Conservation (phyloP, 2,797 vertebrate genomes). For the Periparus ater region DNA sequence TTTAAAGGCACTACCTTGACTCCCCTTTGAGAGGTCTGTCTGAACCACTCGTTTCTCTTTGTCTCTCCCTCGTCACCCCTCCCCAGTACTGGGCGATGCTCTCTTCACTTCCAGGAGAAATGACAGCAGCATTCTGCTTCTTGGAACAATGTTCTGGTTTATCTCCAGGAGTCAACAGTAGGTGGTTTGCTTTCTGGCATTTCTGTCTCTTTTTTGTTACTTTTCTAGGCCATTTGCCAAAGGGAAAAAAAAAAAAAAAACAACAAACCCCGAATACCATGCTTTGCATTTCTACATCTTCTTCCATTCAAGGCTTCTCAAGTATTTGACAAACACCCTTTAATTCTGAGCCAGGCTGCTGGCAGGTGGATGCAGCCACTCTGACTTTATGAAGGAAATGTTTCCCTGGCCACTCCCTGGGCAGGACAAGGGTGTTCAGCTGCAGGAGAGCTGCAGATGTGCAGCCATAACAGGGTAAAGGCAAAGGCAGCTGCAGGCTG, state of each 20-base stretch:
- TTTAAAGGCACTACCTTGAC: slow-evolving; percentile 29
- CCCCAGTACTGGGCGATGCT: neutral
- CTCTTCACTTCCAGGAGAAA: slow-evolving; percentile 37
- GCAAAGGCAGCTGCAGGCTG: neutral
- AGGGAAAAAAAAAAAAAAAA: neutral
- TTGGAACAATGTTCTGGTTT: slow-evolving; percentile 49
- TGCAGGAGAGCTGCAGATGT: neutral
- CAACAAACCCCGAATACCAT: neutral
- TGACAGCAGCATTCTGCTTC: slow-evolving; percentile 40
- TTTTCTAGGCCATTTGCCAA: slow-evolving; percentile 46
- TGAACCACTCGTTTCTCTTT: neutral
- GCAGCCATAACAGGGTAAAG: neutral
- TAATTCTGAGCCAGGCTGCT: neutral
- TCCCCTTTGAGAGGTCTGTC: neutral
- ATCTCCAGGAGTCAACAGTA: slow-evolving; percentile 52
- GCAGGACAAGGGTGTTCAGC: neutral
- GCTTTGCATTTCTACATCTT: slow-evolving; percentile 12
- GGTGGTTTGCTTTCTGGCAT: slow-evolving; percentile 41
- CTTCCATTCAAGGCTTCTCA: neutral
- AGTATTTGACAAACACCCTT: neutral
- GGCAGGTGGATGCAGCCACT: neutral
- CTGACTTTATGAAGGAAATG: neutral
- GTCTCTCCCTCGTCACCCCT: neutral
- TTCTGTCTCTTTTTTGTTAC: slow-evolving; percentile 46
- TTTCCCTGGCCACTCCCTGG: neutral